Percentiles rank a stretch among this genome's conserved stretches.
Conservation (phyloP, 2,888 invertebrate species). For the Hipparchia semele region DNA sequence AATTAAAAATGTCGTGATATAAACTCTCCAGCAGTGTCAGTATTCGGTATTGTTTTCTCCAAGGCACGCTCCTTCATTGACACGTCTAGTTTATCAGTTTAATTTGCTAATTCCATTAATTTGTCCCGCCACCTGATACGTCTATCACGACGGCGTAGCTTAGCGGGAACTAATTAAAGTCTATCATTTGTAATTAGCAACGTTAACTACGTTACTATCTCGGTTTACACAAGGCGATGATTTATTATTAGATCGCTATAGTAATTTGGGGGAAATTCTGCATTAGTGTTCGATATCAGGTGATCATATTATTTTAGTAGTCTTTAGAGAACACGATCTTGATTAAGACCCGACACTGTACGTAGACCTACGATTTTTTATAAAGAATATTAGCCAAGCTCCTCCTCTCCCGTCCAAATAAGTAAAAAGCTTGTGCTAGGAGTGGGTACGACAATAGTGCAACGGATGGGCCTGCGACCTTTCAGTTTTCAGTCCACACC, state of each 20-base stretch:
- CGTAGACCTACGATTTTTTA: no score
- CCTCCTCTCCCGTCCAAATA: no score
- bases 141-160: slow-evolving; percentile 4
- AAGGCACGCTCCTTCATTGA: neutral
- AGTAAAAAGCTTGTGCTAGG: no score
- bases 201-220: slow-evolving; percentile 9
- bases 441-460: no score
- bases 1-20: no score
- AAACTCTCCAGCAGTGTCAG: no score
- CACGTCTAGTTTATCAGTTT: neutral
- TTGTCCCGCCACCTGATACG: slow-evolving; percentile 2
- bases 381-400: no score
- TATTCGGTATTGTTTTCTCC: no score
- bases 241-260: neutral
- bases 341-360: no score
- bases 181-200: slow-evolving; percentile 18
- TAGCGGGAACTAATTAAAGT: slow-evolving; percentile 13
- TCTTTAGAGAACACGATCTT: neutral
- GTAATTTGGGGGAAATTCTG: neutral
- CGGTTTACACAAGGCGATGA: neutral
- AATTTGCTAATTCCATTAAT: slow-evolving; percentile 9
- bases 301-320: neutral
- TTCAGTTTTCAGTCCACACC: no score
- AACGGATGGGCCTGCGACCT: no score
- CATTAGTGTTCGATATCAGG: neutral